Evolutionary conservation across 23 tunicate genomes (phyloP), one percentile per base, ranked within the genome.

Genomic region (Styela clava): DNA sequence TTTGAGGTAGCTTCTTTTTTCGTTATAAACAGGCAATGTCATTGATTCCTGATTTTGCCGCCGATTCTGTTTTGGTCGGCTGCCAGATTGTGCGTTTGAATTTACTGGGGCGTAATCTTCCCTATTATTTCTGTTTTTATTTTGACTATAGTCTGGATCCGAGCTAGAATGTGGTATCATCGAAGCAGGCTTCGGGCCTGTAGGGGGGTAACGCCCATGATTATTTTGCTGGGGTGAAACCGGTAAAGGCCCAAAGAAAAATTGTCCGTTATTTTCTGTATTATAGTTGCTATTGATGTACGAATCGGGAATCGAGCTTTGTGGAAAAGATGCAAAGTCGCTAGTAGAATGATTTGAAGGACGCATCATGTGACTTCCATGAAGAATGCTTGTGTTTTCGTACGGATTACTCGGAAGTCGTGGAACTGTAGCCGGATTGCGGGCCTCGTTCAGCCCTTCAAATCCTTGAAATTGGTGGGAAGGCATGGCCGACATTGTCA

Each of bases 1-100:
- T 76, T 76, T 76, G 64, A 76, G 65, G 65, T 76, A 76, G 31
- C 81, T 76, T 51, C 81, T 51, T 1, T 76, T 76, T 18, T 52
- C 65, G 1, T 76, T 76, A 29, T 76, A 76, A 22, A 64, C 81
- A 0, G 81, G 81, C 65, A 76, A 44, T 18, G 67, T 52, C 22
- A 24, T 26, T 44, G 81, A 25, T 76, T 76, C 81, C 26, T 76
- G 81, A 12, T 20, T 44, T 20, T 52, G 27, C 19, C 16, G 16
- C 16, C 16, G 31, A 25, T 29, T 67, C 1, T 35, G 9, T 24
- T 52, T 20, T 20, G 81, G 24, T 7, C 65, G 31, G 24, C 37
- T 52, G 67, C 35, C 18, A 24, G 81, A 76, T 24, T 22, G 35
- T 27, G 27, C 63, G 7, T 76, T 56, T 24, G 81, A 23, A 7